Percentiles rank a stretch among this genome's conserved stretches.
Conservation (phyloP, 2,113 vertebrate genomes). For the Ahaetulla prasina region DNA sequence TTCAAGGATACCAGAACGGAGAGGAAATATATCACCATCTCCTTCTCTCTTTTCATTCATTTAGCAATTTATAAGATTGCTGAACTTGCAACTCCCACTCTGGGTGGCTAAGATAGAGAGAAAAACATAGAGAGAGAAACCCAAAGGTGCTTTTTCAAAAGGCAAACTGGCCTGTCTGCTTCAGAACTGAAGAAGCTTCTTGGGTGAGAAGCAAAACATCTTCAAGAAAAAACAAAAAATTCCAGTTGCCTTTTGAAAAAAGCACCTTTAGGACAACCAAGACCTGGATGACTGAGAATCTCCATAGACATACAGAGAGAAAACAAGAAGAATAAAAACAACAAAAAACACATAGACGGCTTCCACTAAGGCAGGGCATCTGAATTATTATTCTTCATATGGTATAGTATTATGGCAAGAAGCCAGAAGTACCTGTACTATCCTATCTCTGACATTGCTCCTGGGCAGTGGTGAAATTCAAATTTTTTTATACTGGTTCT, state of each 20-base stretch:
- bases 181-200: background rate
- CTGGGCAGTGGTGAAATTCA: too few species aligned
- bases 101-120: background rate
- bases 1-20: background rate
- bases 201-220: background rate
- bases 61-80: background rate
- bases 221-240: background rate
- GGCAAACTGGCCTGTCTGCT: background rate
- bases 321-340: background rate
- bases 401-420: background rate
- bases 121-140: background rate
- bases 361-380: background rate
- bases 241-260: background rate
- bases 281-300: background rate
- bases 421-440: background rate
- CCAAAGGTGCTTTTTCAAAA: background rate
- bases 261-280: background rate
- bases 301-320: background rate
- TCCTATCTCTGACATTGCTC: background rate
- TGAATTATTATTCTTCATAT: background rate
- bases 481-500: too few species aligned
- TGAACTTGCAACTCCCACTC: background rate
- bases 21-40: background rate
- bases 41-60: background rate
- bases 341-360: background rate